These are phyloP conservation scores for Leuciscus waleckii DNA, from an alignment of 2,797 vertebrate species.

Conservation along the genomic window DNA sequence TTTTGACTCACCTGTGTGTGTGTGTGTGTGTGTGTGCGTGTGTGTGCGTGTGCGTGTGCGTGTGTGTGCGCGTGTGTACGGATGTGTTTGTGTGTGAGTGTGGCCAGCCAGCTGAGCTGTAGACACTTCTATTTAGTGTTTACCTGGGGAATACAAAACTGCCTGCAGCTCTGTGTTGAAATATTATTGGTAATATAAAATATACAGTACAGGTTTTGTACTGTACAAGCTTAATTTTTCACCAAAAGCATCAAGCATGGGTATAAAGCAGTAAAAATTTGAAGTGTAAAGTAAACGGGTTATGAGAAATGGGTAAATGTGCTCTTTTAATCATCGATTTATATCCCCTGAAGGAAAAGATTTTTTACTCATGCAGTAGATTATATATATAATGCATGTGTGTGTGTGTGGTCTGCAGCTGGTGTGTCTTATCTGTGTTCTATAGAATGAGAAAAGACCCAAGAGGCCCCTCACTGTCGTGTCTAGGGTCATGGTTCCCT, in stretches of 20 bases:
- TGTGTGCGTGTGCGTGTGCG: constrained; percentile 45
- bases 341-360: neutral
- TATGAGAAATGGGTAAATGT: neutral
- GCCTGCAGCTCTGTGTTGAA: constrained; percentile 3
- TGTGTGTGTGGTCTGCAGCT: constrained; percentile 71
- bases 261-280: neutral
- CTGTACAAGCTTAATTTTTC: neutral
- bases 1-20: constrained; percentile 65
- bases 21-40: constrained; percentile 14
- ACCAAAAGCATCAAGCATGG: neutral
- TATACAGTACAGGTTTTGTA: neutral
- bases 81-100: constrained; percentile 56
- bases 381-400: neutral
- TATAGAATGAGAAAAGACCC: constrained; percentile 66
- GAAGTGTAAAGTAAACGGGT: neutral
- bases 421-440: constrained; percentile 69
- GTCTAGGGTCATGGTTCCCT: constrained; percentile 50
- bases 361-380: neutral
- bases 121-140: constrained; percentile 23
- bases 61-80: constrained; percentile 23
- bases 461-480: constrained; percentile 64
- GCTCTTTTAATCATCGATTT: neutral
- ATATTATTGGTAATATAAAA: neutral
- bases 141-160: constrained; percentile 14
- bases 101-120: constrained; percentile 16